phyloP scores from a whole-genome alignment of 2,797 vertebrate genomes.

The Lepilemur septentrionalis region DNA sequence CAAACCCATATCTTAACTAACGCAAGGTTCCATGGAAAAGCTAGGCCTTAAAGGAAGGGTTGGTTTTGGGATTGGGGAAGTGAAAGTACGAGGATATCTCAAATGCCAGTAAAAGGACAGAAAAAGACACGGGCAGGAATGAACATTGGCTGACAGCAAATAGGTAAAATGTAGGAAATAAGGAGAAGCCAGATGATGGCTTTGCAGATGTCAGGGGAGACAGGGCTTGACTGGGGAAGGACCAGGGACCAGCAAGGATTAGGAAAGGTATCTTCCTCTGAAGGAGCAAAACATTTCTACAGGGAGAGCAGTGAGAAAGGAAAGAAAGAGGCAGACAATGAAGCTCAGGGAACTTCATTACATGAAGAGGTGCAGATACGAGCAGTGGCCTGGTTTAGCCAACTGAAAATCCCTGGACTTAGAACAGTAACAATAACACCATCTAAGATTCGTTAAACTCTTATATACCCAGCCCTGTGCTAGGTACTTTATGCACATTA shows the following conservation, averaged over 20 bases:
- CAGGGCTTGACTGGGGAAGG: neutral
- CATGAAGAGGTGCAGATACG: neutral
- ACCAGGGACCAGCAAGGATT: neutral
- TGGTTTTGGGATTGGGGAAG: neutral
- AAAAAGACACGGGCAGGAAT: neutral
- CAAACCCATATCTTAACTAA: neutral
- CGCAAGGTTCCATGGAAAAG: conserved; percentile 12
- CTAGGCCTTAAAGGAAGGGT: neutral
- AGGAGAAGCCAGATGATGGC: neutral
- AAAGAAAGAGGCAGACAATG: neutral
- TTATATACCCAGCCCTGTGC: neutral
- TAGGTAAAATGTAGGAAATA: neutral
- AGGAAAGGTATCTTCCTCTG: neutral
- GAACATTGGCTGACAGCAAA: neutral
- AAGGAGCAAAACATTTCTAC: neutral
- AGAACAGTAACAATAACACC: neutral
- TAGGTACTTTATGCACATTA: neutral
- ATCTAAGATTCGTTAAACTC: neutral
- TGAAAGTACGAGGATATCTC: neutral
- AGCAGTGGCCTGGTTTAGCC: neutral
- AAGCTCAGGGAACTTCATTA: neutral
- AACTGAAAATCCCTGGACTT: neutral
- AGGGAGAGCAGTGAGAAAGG: neutral
- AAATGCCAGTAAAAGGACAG: neutral
- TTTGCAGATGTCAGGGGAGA: neutral